A percentile compares a stretch with the other conserved stretches of the same genome.
These are phyloP conservation scores for Babylonia areolata DNA, from an alignment of 1,140 invertebrate species.

Conservation along the genomic window DNA sequence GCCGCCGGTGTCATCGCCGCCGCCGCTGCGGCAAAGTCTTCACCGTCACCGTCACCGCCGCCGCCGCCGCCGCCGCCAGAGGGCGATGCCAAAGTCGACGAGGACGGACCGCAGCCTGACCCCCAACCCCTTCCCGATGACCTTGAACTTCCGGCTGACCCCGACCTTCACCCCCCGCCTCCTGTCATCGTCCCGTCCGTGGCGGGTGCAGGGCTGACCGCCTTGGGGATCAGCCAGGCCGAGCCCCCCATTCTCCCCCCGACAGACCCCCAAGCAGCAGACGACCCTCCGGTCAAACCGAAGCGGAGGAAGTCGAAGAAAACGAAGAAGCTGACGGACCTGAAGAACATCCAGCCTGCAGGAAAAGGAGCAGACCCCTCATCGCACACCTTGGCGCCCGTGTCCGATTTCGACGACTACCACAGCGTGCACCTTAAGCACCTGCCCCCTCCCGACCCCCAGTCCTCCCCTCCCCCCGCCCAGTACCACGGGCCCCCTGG, in stretches of 20 bases:
- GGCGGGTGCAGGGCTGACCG: not conserved
- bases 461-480: not conserved
- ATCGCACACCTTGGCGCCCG: not conserved
- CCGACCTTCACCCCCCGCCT: not conserved
- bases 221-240: not conserved
- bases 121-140: no score
- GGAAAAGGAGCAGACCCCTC: no score
- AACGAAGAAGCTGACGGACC: not conserved
- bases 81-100: not conserved
- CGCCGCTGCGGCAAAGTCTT: no score
- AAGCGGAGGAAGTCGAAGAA: not conserved
- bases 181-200: not conserved
- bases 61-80: not conserved
- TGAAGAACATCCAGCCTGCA: no score
- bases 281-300: not conserved
- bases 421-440: not conserved
- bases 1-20: not conserved
- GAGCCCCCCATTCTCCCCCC: not conserved
- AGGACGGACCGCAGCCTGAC: not conserved
- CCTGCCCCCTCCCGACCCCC: not conserved
- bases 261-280: not conserved
- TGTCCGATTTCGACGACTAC: not conserved
- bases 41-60: not conserved
- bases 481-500: not conserved
- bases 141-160: not conserved